Conservation (phyloP, 2,113 vertebrate genomes). For the Globicephala melas region DNA sequence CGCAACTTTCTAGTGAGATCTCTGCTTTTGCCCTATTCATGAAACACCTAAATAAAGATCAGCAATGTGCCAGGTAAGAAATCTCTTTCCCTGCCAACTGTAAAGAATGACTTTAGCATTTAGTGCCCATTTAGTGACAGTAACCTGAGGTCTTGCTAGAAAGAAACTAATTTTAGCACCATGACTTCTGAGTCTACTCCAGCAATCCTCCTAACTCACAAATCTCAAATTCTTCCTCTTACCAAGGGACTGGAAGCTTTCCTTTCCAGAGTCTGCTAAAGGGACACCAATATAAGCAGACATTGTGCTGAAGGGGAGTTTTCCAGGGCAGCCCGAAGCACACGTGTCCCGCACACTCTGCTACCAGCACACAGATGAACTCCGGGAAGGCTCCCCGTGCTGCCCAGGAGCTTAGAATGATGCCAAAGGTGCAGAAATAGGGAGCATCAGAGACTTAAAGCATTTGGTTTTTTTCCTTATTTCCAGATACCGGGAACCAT, state of each 20-base stretch:
- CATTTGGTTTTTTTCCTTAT: not conserved
- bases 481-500: not conserved
- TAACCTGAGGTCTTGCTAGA: not conserved
- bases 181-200: not conserved
- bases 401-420: not conserved
- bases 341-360: too few relatives aligned
- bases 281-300: not conserved
- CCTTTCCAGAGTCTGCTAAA: not conserved
- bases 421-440: not conserved
- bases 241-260: not conserved
- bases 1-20: not conserved
- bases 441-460: not conserved
- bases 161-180: not conserved
- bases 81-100: not conserved
- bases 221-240: not conserved
- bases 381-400: not conserved
- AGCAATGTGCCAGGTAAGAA: not conserved
- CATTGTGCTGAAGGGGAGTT: not conserved
- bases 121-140: not conserved
- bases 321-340: not conserved
- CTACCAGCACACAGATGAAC: not conserved
- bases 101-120: not conserved
- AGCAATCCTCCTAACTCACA: not conserved
- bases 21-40: not conserved
- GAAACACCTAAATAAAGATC: conserved; percentile 4